phyloP scores from a whole-genome alignment of 2,113 vertebrate species.

The Trogon surrucura region DNA sequence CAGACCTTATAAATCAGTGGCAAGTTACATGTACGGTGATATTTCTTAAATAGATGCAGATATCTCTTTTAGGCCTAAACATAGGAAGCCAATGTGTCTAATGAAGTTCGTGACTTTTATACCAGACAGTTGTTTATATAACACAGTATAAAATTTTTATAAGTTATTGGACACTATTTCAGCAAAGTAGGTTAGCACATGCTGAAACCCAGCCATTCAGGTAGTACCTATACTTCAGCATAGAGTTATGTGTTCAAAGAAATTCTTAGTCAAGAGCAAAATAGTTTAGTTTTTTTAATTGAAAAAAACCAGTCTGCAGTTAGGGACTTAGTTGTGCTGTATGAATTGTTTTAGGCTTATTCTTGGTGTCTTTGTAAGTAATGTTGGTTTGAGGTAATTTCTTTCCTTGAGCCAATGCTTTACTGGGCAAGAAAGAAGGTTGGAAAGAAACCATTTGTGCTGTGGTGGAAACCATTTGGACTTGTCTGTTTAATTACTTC shows the following conservation, averaged over 20 bases:
- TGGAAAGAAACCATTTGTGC: background rate
- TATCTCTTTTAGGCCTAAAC: background rate
- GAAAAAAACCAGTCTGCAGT: background rate
- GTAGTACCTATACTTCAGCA: background rate
- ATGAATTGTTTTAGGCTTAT: background rate
- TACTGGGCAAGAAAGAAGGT: background rate
- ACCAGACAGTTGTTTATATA: background rate
- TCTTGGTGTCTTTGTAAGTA: background rate
- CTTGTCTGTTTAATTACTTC: background rate
- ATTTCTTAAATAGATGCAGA: background rate
- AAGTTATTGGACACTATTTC: background rate
- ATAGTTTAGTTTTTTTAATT: background rate
- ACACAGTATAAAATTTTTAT: background rate
- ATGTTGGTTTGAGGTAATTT: background rate
- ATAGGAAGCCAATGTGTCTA: background rate
- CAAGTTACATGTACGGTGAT: background rate
- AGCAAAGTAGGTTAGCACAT: background rate
- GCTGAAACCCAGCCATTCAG: background rate
- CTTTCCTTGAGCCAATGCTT: background rate
- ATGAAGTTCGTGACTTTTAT: background rate
- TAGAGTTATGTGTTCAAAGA: background rate
- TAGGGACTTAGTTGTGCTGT: background rate
- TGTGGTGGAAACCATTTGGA: background rate
- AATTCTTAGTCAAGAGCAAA: background rate
- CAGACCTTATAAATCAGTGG: background rate